A percentile compares a stretch with the other conserved stretches of the same genome.
Evolutionary conservation across 1,140 invertebrate species (phyloP).

Genomic region (Homarus americanus): DNA sequence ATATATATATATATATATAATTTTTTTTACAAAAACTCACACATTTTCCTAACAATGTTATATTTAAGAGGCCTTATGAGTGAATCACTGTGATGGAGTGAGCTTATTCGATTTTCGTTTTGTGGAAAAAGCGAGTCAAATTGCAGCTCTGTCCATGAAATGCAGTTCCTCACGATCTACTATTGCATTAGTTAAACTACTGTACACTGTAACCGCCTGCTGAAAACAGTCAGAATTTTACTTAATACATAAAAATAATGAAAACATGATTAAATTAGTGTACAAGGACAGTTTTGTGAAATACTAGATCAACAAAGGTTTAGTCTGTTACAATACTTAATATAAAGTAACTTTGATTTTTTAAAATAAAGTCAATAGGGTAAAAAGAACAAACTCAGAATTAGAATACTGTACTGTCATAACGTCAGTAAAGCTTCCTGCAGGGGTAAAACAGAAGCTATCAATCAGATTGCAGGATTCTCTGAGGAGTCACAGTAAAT

Average conservation of each 20-base stretch:
- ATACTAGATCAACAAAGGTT: background rate
- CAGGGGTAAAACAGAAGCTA: background rate
- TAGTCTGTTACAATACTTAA: background rate
- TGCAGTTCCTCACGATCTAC: background rate
- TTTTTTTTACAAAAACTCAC: slow-evolving; percentile 24
- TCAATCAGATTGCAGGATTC: background rate
- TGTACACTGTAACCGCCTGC: background rate
- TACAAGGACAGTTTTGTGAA: background rate
- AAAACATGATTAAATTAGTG: background rate
- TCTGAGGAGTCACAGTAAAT: background rate
- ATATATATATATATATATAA: slow-evolving; percentile 28
- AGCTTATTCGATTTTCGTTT: background rate
- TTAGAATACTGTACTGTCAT: background rate
- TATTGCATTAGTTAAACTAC: background rate
- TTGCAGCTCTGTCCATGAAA: background rate
- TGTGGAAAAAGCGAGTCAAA: background rate
- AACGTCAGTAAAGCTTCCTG: background rate
- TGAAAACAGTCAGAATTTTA: background rate
- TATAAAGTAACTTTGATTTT: background rate
- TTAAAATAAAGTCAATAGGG: background rate
- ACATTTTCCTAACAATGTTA: slow-evolving; percentile 24
- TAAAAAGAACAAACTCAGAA: background rate
- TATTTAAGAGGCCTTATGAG: background rate
- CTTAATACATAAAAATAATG: background rate
- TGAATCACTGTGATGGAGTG: background rate